Conservation (phyloP, 1,140 invertebrate species). For the Zaprionus gabonicus region DNA sequence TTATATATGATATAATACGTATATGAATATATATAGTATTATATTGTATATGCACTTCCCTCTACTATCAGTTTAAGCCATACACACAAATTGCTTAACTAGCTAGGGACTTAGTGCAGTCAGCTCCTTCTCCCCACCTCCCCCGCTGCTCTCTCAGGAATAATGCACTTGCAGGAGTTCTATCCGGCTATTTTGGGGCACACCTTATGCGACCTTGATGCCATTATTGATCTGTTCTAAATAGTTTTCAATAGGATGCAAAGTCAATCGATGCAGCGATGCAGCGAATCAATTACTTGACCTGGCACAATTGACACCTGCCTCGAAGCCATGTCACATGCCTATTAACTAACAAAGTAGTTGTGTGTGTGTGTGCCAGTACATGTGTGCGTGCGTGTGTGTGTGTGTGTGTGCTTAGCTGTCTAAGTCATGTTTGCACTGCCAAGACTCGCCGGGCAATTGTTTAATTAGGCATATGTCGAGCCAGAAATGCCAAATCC, state of each 20-base stretch:
- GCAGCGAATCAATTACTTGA: slow-evolving; percentile 29
- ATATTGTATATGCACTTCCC: no score
- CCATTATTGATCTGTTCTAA: neutral
- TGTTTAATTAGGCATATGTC: slow-evolving; percentile 75
- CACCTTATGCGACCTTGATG: neutral
- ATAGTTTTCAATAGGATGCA: neutral
- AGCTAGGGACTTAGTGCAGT: no score
- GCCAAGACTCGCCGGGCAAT: slow-evolving; percentile 37
- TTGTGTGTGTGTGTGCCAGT: slow-evolving; percentile 5
- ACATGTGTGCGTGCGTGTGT: neutral
- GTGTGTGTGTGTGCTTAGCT: slow-evolving; percentile 32
- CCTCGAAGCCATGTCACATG: neutral
- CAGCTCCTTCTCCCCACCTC: no score
- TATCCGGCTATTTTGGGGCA: neutral
- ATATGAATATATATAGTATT: no score
- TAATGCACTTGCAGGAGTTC: neutral
- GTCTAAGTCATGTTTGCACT: slow-evolving; percentile 42
- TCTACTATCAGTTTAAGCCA: no score
- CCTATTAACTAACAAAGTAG: neutral
- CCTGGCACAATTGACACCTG: slow-evolving; percentile 24
- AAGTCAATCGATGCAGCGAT: neutral
- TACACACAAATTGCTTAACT: no score
- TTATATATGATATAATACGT: no score
- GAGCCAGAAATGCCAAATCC: slow-evolving; percentile 58
- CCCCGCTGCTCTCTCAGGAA: no score